Percentiles rank a stretch among this genome's conserved stretches.
Conservation (phyloP, 2,888 invertebrate genomes). For the Ethmia dodecea region DNA sequence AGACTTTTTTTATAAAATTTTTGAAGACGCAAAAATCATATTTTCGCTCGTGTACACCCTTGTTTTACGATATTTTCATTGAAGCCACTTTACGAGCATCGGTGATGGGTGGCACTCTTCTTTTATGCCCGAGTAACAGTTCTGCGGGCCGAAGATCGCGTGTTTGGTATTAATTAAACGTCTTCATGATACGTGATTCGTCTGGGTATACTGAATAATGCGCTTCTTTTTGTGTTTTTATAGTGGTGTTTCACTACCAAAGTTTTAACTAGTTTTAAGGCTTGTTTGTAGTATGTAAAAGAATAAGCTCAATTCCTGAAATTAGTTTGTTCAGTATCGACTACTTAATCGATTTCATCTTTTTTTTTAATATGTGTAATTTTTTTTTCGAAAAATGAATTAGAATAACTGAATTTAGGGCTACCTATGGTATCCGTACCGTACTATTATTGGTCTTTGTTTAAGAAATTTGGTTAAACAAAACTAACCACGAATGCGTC, state of each 20-base stretch:
- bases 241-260: constrained; percentile 13
- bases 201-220: constrained; percentile 49
- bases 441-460: too few species aligned
- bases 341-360: too few species aligned
- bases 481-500: too few species aligned
- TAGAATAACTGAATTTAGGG: too few species aligned
- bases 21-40: constrained; percentile 61
- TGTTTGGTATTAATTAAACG: constrained; percentile 69
- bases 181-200: constrained; percentile 59
- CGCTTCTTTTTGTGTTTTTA: constrained; percentile 41
- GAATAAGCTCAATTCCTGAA: too few species aligned
- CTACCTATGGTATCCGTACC: too few species aligned
- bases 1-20: too few species aligned
- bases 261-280: not conserved
- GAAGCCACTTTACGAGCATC: constrained; percentile 63
- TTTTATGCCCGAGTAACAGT: constrained; percentile 50
- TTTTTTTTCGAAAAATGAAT: too few species aligned
- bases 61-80: constrained; percentile 70
- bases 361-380: too few species aligned
- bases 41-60: constrained; percentile 51
- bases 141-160: constrained; percentile 52
- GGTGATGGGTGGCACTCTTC: constrained; percentile 54
- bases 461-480: too few species aligned
- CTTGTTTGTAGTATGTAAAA: too few species aligned
- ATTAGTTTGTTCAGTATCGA: too few species aligned